phyloP scores from a whole-genome alignment of 2,888 invertebrate genomes.

The Cephus rjabovi region DNA sequence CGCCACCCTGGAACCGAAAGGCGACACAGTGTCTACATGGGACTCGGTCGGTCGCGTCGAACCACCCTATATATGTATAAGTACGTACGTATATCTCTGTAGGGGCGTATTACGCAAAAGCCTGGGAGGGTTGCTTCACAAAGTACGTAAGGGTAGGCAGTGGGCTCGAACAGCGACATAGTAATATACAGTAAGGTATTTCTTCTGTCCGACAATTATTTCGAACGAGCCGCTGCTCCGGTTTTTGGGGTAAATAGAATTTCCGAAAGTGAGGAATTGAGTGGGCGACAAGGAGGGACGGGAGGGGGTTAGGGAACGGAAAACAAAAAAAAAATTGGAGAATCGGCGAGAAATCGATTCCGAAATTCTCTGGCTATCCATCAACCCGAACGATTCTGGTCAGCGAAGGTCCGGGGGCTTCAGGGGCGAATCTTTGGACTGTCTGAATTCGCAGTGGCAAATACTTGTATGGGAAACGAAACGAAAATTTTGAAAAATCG shows the following conservation, averaged over 20 bases:
- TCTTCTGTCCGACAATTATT: not conserved
- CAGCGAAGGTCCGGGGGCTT: not conserved
- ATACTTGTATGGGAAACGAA: not conserved
- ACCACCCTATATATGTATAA: slow-evolving; percentile 17
- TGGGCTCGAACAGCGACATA: not conserved
- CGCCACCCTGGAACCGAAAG: not conserved
- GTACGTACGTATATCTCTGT: slow-evolving; percentile 7
- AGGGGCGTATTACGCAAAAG: not conserved
- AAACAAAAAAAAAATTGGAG: slow-evolving; percentile 6
- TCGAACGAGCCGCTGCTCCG: not conserved
- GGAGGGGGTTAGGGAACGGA: not conserved
- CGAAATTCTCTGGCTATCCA: not conserved
- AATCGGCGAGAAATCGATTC: slow-evolving; percentile 8
- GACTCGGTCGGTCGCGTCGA: slow-evolving; percentile 11
- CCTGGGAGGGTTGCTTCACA: not conserved
- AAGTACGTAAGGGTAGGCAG: not conserved
- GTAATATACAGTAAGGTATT: not conserved
- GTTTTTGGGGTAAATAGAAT: not conserved
- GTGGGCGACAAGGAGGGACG: no score
- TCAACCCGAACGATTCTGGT: not conserved
- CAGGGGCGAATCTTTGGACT: not conserved
- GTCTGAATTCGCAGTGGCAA: not conserved
- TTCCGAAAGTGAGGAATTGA: not conserved
- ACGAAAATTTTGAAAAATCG: no score
- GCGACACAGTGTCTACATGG: slow-evolving; percentile 40